phyloP scores from a whole-genome alignment of 2,797 vertebrate genomes.

The Phrynocephalus guinanensis region DNA sequence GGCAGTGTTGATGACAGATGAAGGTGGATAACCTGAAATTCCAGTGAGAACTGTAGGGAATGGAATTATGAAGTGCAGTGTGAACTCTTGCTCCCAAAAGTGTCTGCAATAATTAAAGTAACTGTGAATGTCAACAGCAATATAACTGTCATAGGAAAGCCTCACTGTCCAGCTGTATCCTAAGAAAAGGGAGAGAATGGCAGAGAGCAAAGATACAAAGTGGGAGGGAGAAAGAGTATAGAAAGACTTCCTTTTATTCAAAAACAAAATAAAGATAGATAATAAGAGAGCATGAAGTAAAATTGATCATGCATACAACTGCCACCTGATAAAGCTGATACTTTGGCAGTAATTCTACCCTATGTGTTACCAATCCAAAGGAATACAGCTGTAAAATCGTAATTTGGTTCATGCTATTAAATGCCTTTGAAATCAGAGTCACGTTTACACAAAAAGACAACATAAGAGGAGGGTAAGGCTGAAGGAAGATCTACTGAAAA shows the following conservation, averaged over 20 bases:
- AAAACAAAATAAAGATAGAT: not conserved
- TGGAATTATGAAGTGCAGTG: too few species aligned
- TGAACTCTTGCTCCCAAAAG: too few species aligned
- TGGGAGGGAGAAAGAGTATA: not conserved
- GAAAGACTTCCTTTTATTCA: not conserved
- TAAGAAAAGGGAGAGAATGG: constrained; percentile 42
- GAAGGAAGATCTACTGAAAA: accelerated
- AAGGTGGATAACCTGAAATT: too few species aligned
- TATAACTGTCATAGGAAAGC: too few species aligned
- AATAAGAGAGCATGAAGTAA: accelerated
- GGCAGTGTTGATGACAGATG: too few species aligned
- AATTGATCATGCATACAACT: not conserved
- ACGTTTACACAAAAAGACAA: constrained; percentile 2
- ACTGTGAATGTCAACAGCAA: too few species aligned
- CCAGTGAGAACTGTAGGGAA: too few species aligned
- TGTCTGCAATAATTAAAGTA: too few species aligned
- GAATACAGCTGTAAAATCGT: accelerated
- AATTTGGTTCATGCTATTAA: not conserved
- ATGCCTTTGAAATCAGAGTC: not conserved
- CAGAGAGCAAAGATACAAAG: constrained; percentile 41
- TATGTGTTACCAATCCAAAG: accelerated
- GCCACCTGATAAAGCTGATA: constrained; percentile 5
- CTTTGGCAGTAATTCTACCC: accelerated
- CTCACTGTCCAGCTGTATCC: too few species aligned
- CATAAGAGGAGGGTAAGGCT: accelerated